A percentile compares a stretch with the other conserved stretches of the same genome.
Evolutionary conservation across 2,888 invertebrate genomes (phyloP).

Genomic region (Hypercompe scribonia): DNA sequence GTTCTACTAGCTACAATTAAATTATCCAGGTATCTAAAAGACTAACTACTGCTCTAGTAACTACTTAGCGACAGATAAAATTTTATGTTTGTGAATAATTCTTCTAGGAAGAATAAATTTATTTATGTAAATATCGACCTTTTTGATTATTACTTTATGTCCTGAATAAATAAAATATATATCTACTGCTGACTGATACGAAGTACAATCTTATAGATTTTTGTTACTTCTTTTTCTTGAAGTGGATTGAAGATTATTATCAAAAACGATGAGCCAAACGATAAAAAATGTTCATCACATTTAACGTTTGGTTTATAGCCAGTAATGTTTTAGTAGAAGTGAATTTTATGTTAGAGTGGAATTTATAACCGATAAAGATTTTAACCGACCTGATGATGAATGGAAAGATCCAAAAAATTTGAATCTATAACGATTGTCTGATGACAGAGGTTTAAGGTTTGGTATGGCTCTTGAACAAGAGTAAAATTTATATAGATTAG

Average conservation of each 20-base stretch:
- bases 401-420: too few species aligned
- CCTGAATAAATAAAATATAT: background rate
- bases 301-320: background rate
- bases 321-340: background rate
- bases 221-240: background rate
- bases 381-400: too few species aligned
- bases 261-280: background rate
- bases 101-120: background rate
- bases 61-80: background rate
- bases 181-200: background rate
- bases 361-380: background rate
- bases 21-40: background rate
- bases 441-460: too few species aligned
- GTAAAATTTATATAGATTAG: too few species aligned
- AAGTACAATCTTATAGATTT: background rate
- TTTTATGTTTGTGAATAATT: background rate
- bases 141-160: background rate
- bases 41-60: background rate
- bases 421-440: too few species aligned
- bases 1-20: background rate
- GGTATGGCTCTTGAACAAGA: too few species aligned
- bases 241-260: slow-evolving; percentile 1
- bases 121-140: background rate
- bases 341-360: background rate
- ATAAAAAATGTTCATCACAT: background rate